Conservation (phyloP, 2,797 vertebrate genomes). For the Rhynchotus rufescens region DNA sequence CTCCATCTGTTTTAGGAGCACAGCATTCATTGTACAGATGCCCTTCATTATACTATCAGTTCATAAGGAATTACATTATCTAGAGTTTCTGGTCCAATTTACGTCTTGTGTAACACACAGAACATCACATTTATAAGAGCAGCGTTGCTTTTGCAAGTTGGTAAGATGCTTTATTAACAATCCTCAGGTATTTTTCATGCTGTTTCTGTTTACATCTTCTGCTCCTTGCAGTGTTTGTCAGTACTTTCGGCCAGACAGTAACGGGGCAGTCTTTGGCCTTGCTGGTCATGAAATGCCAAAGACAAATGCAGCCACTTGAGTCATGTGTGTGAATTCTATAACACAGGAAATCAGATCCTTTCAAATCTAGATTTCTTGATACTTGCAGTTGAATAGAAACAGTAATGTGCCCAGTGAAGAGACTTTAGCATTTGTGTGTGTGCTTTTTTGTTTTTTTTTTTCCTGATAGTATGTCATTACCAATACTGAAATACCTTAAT, state of each 20-base stretch:
- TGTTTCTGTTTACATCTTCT: not conserved
- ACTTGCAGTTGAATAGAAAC: not conserved
- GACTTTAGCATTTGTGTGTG: not conserved
- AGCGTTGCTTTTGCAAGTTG: constrained; percentile 2
- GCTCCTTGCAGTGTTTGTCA: not conserved
- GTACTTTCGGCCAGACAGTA: not conserved
- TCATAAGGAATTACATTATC: constrained; percentile 72
- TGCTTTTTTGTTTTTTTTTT: not conserved
- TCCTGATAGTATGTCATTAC: not conserved
- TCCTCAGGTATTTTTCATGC: not conserved
- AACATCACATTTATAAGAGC: not conserved
- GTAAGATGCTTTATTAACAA: not conserved
- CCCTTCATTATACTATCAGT: constrained; percentile 40
- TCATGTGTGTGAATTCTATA: not conserved
- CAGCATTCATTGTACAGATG: constrained; percentile 7
- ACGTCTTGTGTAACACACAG: not conserved
- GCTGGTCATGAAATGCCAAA: not conserved
- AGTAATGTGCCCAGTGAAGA: not conserved
- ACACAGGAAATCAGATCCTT: not conserved
- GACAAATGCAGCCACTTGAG: not conserved
- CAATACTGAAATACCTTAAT: not conserved
- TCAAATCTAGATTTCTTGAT: not conserved
- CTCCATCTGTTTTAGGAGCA: constrained; percentile 87
- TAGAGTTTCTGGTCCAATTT: not conserved
- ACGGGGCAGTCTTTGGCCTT: not conserved